A percentile compares a stretch with the other conserved stretches of the same genome.
phyloP scores from a whole-genome alignment of 2,113 vertebrate species.

The Dromaius novaehollandiae region DNA sequence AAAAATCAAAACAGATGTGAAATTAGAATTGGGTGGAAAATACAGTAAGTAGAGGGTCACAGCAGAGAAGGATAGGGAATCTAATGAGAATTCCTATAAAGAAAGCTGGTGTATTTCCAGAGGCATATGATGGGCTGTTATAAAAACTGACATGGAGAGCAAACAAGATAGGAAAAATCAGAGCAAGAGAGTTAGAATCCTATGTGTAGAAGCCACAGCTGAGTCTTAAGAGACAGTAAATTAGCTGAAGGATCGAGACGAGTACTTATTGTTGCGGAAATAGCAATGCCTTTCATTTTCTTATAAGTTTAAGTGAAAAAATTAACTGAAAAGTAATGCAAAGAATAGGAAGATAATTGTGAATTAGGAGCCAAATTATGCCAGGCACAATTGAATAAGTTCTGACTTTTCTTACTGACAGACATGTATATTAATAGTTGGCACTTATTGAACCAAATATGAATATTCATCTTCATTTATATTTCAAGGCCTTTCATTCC shows the following conservation, averaged over 20 bases:
- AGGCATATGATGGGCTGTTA: neutral
- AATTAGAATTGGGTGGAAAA: neutral
- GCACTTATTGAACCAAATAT: slow-evolving; percentile 96
- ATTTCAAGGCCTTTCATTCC: slow-evolving; percentile 98
- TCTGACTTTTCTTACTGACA: slow-evolving; percentile 89
- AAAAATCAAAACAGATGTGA: neutral
- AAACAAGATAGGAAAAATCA: neutral
- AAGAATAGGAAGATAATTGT: slow-evolving; percentile 88
- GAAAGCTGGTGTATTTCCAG: neutral
- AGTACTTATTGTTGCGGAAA: neutral
- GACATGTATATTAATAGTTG: slow-evolving; percentile 99
- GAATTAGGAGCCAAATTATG: slow-evolving; percentile 90
- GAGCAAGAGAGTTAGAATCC: neutral
- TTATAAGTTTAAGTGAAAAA: neutral
- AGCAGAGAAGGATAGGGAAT: neutral
- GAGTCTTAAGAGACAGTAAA: slow-evolving; percentile 9
- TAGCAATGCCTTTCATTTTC: neutral
- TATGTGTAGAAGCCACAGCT: slow-evolving; percentile 43
- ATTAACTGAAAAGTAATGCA: slow-evolving; percentile 46
- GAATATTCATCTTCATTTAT: slow-evolving; percentile 99
- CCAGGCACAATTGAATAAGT: slow-evolving; percentile 81
- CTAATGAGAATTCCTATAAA: neutral
- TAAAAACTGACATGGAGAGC: neutral
- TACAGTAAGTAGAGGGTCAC: neutral
- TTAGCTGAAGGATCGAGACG: neutral